A percentile compares a stretch with the other conserved stretches of the same genome.
phyloP scores from a whole-genome alignment of 92 coral and sea anemone genomes.

The Pocillopora grandis region DNA sequence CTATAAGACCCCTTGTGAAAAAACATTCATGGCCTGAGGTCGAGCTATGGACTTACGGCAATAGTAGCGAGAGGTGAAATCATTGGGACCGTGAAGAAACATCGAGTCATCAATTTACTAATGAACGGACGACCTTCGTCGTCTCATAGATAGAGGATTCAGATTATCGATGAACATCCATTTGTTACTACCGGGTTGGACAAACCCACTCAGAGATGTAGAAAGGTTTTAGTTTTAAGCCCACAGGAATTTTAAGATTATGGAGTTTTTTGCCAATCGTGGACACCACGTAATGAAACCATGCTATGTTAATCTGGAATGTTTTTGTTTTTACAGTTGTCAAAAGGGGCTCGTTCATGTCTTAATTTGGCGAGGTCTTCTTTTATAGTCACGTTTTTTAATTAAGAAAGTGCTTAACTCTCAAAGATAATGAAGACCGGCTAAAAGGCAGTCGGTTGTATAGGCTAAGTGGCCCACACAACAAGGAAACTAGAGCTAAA shows the following conservation, averaged over 20 bases:
- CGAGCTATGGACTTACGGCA: background rate
- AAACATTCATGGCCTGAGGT: background rate
- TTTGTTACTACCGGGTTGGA: background rate
- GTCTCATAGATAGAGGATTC: background rate
- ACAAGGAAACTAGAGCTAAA: too few relatives aligned
- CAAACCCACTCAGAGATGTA: background rate
- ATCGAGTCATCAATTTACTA: background rate
- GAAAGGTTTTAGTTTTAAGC: background rate
- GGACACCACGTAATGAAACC: background rate
- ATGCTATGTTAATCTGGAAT: conserved; percentile 18
- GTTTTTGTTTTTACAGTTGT: conserved; percentile 17
- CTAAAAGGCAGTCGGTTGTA: background rate
- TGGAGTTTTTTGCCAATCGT: background rate
- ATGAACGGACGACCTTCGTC: background rate
- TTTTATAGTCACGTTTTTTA: background rate
- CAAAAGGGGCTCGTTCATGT: background rate
- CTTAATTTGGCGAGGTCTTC: background rate
- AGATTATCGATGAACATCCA: background rate
- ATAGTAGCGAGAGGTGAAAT: background rate
- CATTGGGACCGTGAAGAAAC: background rate
- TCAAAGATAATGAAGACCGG: background rate
- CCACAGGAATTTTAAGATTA: background rate
- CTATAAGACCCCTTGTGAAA: background rate
- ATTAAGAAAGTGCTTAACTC: background rate
- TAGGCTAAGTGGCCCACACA: too few relatives aligned